A percentile compares a stretch with the other conserved stretches of the same genome.
These are phyloP conservation scores for Elysia crispata DNA, from an alignment of 2,888 invertebrate species.

Conservation along the genomic window DNA sequence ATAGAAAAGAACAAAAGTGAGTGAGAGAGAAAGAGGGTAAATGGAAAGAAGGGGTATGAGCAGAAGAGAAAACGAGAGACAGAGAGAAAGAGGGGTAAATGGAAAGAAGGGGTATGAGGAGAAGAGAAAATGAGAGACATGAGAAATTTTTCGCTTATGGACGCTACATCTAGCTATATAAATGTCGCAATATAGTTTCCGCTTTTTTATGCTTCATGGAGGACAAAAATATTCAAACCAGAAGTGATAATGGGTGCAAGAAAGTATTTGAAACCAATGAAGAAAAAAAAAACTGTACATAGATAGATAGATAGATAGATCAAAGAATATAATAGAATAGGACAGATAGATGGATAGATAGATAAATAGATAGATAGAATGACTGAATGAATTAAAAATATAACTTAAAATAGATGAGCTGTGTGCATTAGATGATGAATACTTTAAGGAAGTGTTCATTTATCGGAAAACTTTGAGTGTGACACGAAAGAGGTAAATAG, in stretches of 20 bases:
- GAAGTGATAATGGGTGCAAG: too few species aligned
- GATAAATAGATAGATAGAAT: neutral
- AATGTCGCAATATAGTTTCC: too few species aligned
- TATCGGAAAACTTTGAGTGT: too few species aligned
- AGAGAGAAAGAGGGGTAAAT: too few species aligned
- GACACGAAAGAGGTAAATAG: neutral
- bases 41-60: neutral
- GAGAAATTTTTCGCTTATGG: neutral
- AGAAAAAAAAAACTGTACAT: neutral
- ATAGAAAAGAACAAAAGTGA: neutral
- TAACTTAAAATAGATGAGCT: too few species aligned
- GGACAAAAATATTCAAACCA: too few species aligned
- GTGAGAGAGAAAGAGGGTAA: neutral
- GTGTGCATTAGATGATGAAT: too few species aligned
- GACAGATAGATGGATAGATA: neutral
- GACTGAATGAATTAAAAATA: too few species aligned
- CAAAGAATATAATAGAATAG: neutral
- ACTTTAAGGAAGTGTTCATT: too few species aligned
- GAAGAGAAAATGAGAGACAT: neutral
- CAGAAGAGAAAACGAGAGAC: too few species aligned
- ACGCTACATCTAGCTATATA: too few species aligned
- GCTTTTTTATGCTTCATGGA: too few species aligned
- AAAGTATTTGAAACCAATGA: neutral
- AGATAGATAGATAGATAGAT: neutral
- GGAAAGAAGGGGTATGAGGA: neutral